phyloP scores from a whole-genome alignment of 1,140 invertebrate genomes.

The Calliopsis andreniformis region DNA sequence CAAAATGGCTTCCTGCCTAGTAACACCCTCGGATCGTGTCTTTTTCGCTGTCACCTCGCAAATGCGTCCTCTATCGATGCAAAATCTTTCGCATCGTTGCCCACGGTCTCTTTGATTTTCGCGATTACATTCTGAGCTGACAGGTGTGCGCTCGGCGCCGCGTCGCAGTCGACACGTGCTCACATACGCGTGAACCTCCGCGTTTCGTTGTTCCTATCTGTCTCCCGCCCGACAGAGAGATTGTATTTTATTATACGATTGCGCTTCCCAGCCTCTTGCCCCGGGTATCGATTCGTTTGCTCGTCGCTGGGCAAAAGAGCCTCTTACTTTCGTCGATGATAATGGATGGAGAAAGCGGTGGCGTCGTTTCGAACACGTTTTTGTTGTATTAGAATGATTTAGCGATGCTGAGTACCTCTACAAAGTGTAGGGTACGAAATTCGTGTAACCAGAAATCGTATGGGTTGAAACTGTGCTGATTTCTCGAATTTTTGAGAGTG shows the following conservation, averaged over 20 bases:
- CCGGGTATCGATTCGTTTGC: slow-evolving; percentile 14
- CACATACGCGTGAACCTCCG: slow-evolving; percentile 12
- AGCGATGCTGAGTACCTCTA: too few relatives aligned
- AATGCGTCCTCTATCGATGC: slow-evolving; percentile 54
- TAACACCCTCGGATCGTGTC: slow-evolving; percentile 68
- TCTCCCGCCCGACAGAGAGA: not conserved
- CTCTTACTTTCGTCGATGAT: slow-evolving; percentile 9
- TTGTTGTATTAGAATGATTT: too few relatives aligned
- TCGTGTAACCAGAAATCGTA: too few relatives aligned
- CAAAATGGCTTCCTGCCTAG: slow-evolving; percentile 73
- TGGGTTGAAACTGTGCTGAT: too few relatives aligned
- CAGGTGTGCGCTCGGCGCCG: slow-evolving; percentile 50
- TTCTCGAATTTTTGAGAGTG: too few relatives aligned
- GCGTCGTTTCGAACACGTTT: not conserved
- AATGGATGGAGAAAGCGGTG: not conserved
- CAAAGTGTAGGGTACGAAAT: too few relatives aligned
- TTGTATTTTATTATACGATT: slow-evolving; percentile 41
- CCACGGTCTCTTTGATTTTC: slow-evolving; percentile 67
- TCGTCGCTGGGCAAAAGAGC: not conserved
- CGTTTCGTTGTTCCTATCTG: slow-evolving; percentile 31
- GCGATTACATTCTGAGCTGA: slow-evolving; percentile 62
- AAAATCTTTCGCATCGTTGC: slow-evolving; percentile 56
- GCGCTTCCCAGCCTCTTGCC: not conserved
- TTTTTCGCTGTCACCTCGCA: slow-evolving; percentile 63
- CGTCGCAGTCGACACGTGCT: slow-evolving; percentile 23